phyloP scores from a whole-genome alignment of 2,888 invertebrate species.

The Parascotia fuliginaria region DNA sequence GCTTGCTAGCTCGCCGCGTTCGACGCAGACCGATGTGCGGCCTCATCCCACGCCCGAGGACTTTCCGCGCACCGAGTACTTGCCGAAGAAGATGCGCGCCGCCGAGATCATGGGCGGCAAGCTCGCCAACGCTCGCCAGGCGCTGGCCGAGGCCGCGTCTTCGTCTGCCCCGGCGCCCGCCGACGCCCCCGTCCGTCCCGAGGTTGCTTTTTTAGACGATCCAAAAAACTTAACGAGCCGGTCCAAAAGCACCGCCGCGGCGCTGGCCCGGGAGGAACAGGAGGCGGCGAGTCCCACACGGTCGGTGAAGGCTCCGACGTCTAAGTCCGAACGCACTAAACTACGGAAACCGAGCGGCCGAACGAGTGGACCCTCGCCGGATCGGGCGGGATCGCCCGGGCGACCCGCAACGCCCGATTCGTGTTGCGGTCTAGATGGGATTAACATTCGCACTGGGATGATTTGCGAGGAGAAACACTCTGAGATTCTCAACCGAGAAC shows the following conservation, averaged over 20 bases:
- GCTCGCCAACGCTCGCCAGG: constrained; percentile 62
- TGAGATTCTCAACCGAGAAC: constrained; percentile 87
- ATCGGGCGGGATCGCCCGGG: constrained; percentile 63
- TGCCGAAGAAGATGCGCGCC: constrained; percentile 83
- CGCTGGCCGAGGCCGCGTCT: constrained; percentile 49
- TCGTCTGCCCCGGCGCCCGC: constrained; percentile 49
- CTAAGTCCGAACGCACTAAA: constrained; percentile 66
- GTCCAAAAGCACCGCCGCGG: constrained; percentile 86
- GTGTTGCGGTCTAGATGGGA: constrained; percentile 81
- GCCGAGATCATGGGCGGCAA: constrained; percentile 81
- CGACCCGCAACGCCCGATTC: constrained; percentile 73
- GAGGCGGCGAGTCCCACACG: constrained; percentile 84
- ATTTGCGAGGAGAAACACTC: constrained; percentile 82
- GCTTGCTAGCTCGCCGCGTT: constrained; percentile 61
- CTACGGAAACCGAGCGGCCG: constrained; percentile 55
- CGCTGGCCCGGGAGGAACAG: constrained; percentile 85
- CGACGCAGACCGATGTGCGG: constrained; percentile 46
- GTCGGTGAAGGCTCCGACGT: constrained; percentile 81
- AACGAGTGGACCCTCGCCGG: constrained; percentile 68
- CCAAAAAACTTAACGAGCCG: constrained; percentile 85
- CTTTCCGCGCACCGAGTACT: constrained; percentile 71
- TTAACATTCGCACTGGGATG: constrained; percentile 73
- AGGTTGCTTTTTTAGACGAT: constrained; percentile 83
- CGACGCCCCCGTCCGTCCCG: constrained; percentile 59
- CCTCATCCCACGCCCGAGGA: constrained; percentile 48